Evolutionary conservation across 1,140 invertebrate species (phyloP).

Genomic region (Magallana gigas): DNA sequence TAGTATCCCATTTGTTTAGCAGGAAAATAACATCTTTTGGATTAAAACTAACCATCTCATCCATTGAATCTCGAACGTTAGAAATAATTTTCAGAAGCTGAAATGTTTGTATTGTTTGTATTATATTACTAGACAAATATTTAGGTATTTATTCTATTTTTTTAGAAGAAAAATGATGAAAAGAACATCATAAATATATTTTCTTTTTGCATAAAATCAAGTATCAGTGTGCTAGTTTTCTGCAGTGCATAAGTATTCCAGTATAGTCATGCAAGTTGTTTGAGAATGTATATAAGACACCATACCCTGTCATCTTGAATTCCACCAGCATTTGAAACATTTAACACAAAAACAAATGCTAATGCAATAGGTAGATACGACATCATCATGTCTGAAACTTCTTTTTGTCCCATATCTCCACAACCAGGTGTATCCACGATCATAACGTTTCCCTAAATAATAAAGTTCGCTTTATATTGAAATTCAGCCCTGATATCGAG

Average conservation of each 20-base stretch:
- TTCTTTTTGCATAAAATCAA: no score
- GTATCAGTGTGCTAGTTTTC: background rate
- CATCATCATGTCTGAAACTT: background rate
- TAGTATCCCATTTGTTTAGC: no score
- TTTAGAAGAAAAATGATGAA: background rate
- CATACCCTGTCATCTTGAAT: background rate
- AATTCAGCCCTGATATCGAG: no score
- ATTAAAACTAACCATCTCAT: background rate
- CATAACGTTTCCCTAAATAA: background rate
- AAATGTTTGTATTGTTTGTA: background rate
- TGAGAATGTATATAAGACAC: background rate
- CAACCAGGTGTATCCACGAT: constrained; percentile 3
- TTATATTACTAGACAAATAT: background rate
- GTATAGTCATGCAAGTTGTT: background rate
- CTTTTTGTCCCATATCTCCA: background rate
- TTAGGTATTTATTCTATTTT: no score
- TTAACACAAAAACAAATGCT: background rate
- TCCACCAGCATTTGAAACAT: background rate
- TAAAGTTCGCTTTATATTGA: no score
- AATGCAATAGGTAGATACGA: background rate
- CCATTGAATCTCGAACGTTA: background rate
- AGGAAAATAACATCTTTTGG: no score
- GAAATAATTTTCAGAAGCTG: background rate
- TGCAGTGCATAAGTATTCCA: background rate
- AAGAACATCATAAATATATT: background rate